phyloP scores from a whole-genome alignment of 2,113 vertebrate species.

The Melanocharis versteri region DNA sequence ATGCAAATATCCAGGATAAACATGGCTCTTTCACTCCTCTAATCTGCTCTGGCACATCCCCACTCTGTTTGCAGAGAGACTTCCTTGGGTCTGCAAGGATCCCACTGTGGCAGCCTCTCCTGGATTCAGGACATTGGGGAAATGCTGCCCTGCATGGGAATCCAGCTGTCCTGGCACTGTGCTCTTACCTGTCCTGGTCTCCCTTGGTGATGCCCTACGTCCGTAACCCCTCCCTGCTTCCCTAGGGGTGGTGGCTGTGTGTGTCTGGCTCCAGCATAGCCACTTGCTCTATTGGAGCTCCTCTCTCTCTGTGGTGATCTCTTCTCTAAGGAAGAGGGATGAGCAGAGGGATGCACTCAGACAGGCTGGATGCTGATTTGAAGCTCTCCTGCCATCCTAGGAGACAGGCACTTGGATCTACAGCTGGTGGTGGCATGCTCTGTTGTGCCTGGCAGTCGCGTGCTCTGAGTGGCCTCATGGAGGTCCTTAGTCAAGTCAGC shows the following conservation, averaged over 20 bases:
- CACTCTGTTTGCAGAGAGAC: not conserved
- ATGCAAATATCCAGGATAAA: slow-evolving; percentile 23
- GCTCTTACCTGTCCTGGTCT: not conserved
- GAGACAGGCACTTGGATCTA: not conserved
- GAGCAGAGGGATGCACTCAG: not conserved
- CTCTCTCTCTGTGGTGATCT: not conserved
- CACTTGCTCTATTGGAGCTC: not conserved
- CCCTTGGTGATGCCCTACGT: not conserved
- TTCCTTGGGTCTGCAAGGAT: not conserved
- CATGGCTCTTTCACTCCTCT: not conserved
- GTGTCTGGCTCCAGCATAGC: not conserved
- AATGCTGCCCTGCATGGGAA: not conserved
- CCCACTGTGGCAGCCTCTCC: not conserved
- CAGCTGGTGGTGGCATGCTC: not conserved
- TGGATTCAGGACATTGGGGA: not conserved
- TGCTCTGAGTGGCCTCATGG: not conserved
- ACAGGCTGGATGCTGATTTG: not conserved
- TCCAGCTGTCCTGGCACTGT: not conserved
- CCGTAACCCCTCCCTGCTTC: not conserved
- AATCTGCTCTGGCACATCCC: not conserved
- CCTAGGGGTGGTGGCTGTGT: rapidly evolving
- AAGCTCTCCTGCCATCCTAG: not conserved
- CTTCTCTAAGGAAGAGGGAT: not conserved
- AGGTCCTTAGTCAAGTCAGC: not conserved
- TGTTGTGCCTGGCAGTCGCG: not conserved